Conservation (phyloP, 2,888 invertebrate species). For the Lysandra coridon region DNA sequence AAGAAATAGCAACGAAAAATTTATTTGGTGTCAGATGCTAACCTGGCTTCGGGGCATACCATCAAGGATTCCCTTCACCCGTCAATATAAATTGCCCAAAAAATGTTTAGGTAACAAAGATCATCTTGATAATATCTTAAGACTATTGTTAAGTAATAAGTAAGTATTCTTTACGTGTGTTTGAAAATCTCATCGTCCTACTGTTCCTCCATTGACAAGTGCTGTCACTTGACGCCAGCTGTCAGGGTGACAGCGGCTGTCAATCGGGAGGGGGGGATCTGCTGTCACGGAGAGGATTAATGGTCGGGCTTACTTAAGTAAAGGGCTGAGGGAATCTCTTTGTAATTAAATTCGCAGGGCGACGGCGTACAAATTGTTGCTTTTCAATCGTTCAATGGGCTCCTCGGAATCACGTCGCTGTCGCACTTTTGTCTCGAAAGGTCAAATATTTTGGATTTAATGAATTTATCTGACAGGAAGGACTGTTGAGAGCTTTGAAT, state of each 20-base stretch:
- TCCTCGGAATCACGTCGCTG: background rate
- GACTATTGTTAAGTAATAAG: background rate
- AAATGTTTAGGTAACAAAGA: no score
- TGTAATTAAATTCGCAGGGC: slow-evolving; percentile 22
- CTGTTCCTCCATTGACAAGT: background rate
- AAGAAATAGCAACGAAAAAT: no score
- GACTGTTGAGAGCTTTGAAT: background rate
- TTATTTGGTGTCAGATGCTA: no score
- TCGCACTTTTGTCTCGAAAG: background rate
- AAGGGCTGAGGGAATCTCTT: slow-evolving; percentile 24
- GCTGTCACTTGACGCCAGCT: background rate
- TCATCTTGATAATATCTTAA: no score
- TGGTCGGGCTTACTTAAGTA: slow-evolving; percentile 14
- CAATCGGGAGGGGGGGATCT: background rate
- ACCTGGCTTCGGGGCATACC: no score
- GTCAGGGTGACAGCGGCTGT: background rate
- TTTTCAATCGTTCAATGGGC: background rate
- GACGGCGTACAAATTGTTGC: slow-evolving; percentile 3
- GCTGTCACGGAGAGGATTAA: slow-evolving; percentile 18
- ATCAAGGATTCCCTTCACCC: no score
- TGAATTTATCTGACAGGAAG: background rate
- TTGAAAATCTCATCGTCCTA: background rate
- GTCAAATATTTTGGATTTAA: slow-evolving; percentile 3
- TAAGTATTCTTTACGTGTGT: background rate
- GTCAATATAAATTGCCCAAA: no score